phyloP scores from a whole-genome alignment of 2,113 vertebrate genomes.

The Sphyrna mokarran region DNA sequence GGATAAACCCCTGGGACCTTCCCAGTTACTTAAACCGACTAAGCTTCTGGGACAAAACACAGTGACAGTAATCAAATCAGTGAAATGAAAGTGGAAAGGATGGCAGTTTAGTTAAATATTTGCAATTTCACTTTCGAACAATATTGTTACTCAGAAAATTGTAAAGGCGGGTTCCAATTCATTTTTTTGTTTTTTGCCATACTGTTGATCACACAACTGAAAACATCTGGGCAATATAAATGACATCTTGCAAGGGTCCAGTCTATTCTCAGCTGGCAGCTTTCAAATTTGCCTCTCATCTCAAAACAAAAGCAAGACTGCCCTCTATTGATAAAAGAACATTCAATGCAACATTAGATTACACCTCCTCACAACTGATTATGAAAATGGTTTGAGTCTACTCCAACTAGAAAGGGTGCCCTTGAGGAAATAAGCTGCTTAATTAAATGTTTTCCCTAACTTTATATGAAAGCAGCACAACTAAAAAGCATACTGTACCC shows the following conservation, averaged over 20 bases:
- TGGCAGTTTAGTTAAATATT: not conserved
- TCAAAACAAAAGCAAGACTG: conserved; percentile 21
- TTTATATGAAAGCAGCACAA: not conserved
- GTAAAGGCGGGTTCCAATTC: not conserved
- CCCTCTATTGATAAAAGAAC: conserved; percentile 16
- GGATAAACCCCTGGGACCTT: not conserved
- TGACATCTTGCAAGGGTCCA: not conserved
- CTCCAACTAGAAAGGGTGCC: not conserved
- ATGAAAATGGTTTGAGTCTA: not conserved
- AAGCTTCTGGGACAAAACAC: too few relatives aligned
- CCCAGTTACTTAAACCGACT: not conserved
- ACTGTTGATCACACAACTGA: not conserved
- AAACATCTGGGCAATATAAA: conserved; percentile 12
- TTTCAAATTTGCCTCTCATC: not conserved
- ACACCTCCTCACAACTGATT: not conserved
- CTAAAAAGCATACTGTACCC: not conserved
- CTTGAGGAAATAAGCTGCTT: not conserved
- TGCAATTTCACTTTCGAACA: not conserved
- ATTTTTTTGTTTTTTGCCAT: not conserved
- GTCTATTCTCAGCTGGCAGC: not conserved
- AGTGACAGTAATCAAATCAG: not conserved
- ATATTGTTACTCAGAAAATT: not conserved
- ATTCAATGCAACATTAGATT: not conserved
- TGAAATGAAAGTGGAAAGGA: too few relatives aligned
- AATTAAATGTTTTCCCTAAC: not conserved